Evolutionary conservation across 2,888 invertebrate species (phyloP).

Genomic region (Ormyrus labotus): DNA sequence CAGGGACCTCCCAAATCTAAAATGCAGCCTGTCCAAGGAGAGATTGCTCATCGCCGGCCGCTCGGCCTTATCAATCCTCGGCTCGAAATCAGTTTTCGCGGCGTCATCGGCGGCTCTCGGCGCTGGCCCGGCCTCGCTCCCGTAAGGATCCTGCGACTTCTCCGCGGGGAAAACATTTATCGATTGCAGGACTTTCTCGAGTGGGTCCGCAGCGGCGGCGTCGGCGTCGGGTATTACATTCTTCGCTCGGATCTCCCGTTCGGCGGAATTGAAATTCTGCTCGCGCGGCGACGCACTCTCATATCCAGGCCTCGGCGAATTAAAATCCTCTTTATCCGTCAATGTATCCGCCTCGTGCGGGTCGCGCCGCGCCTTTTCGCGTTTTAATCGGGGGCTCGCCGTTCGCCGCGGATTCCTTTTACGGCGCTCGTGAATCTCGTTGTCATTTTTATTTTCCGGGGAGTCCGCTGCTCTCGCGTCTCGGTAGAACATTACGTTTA

Average conservation of each 20-base stretch:
- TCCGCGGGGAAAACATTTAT: constrained; percentile 49
- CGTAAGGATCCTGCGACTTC: constrained; percentile 18
- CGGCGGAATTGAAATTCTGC: background rate
- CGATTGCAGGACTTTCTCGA: constrained; percentile 35
- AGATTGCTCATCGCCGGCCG: background rate
- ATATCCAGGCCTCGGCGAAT: background rate
- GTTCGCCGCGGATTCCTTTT: constrained; percentile 21
- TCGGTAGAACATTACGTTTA: constrained; percentile 23
- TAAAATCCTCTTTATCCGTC: constrained; percentile 4
- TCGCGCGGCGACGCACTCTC: background rate
- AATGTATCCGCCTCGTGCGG: background rate
- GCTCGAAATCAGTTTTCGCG: constrained; percentile 54
- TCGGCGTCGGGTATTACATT: constrained; percentile 8
- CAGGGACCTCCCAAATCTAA: constrained; percentile 17
- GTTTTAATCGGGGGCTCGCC: constrained; percentile 10
- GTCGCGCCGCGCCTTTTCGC: background rate
- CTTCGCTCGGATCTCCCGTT: background rate
- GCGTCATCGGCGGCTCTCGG: background rate
- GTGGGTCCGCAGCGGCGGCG: constrained; percentile 22
- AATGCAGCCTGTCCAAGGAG: background rate
- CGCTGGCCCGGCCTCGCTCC: background rate
- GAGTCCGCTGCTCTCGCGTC: background rate
- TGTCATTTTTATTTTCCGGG: background rate
- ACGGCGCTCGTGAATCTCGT: background rate
- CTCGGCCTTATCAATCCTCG: background rate